phyloP scores from a whole-genome alignment of 2,797 vertebrate species.

The Dipus sagitta region DNA sequence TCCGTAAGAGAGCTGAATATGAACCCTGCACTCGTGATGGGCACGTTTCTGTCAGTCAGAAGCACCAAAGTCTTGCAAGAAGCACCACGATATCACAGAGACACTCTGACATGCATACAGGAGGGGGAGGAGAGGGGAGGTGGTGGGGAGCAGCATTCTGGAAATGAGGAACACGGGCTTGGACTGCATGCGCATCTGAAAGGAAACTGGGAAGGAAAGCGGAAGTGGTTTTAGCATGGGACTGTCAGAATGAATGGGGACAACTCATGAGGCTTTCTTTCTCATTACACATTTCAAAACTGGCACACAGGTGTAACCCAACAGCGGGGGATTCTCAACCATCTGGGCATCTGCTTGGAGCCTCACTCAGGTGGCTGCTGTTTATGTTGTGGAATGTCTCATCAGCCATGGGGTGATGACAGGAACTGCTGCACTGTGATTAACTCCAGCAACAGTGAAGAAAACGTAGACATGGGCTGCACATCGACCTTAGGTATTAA shows the following conservation, averaged over 20 bases:
- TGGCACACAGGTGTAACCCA: neutral
- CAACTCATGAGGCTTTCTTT: neutral
- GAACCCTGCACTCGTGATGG: neutral
- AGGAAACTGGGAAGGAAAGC: neutral
- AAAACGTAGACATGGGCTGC: neutral
- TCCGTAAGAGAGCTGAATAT: neutral
- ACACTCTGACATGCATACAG: neutral
- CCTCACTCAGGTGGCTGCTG: neutral
- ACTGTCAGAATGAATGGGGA: neutral
- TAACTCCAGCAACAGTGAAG: neutral
- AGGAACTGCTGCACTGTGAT: neutral
- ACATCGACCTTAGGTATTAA: neutral
- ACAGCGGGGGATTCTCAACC: neutral
- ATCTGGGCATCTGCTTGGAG: neutral
- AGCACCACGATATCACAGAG: neutral
- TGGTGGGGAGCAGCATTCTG: neutral
- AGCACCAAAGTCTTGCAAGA: neutral
- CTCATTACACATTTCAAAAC: neutral
- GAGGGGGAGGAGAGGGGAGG: neutral
- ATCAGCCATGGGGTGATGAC: neutral
- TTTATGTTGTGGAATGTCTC: neutral
- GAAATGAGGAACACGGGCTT: neutral
- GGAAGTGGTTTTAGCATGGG: rapidly evolving
- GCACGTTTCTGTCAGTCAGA: neutral
- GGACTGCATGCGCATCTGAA: neutral